Base-by-base conservation (phyloP, 1,140 invertebrate species). In the Nasonia giraulti region DNA sequence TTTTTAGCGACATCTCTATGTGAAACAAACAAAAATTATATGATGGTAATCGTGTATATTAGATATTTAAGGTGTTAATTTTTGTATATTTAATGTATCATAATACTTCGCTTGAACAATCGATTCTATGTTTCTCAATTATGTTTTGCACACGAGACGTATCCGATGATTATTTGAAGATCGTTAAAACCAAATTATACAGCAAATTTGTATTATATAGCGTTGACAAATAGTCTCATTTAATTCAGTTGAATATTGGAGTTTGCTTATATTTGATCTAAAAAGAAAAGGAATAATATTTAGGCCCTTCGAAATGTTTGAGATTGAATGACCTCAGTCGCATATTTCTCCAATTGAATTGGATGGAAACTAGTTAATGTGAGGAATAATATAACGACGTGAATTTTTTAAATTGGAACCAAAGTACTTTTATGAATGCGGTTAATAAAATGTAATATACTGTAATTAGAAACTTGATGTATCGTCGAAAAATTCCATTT, bases 401-500 rank as follows among this genome's bases (percentile, higher is more conserved):
- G 40, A 44, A 12, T 80, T 85, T 76, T 75, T 33, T 85, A 37
- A 71, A 69, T 77, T n/a, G 27, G 69, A 78, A 74, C 74, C 74
- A 85, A 82, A 85, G 74, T 82, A 85, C 20, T 37, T 81, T 69
- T 82, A 85, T 62, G 80, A 71, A 85, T 81, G 33, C 20, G 80
- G 73, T 66, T 73, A 82, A 77, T 62, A 27, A 78, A 66, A 50
- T 93, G 92, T 92, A 92, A 90, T 71, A 93, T 93, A 92, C 91
- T 93, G 92, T 93, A 93, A 93, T 92, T 93, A 93, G 88, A 73
- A 23, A 81, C 83, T 92, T 85, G 75, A 87, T 91, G 89, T 92
- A 90, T 87, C 81, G 88, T 88, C 85, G 88, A 86, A 86, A 86
- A 90, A 88, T 89, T 87, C 89, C 88, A 87, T 86, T 90, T 88